Base-by-base conservation (phyloP, 2,888 invertebrate species). In the Apotomis capreana region DNA sequence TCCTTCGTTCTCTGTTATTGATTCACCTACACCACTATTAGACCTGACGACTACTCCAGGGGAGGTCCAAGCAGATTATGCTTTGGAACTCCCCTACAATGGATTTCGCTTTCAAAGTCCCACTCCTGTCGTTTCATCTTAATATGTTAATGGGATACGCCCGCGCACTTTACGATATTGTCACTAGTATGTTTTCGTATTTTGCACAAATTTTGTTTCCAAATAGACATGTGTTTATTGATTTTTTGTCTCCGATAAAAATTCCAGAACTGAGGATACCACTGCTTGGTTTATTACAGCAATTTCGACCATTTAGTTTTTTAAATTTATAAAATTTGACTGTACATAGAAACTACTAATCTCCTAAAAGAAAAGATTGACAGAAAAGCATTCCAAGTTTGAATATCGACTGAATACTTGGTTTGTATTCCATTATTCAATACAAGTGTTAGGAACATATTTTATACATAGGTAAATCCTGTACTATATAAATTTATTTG, bases 91-190 rank as follows among this genome's bases (percentile, higher is more conserved):
- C 46, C 94, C 94, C 9, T 92, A 89, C 77, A 93, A 93, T 88
- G 85, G 90, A 78, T 87, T 93, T 86, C 90, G 83, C 78, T 92
- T 91, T 93, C 92, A 92, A 91, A 89, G 84, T 92, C 86, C 92
- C 92, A 80, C 88, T 93, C 78, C 91, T 92, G 81, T 92, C 89
- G 77, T 93, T 93, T 86, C 91, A 92, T 78, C 91, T 92, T 92
- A 87, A 91, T 78, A 82, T 89, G 55, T 89, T 92, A 70, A 73
- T 85, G 13, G 80, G 80, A 71, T 80, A 93, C 37, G 86, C 91
- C 74, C 80, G 84, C 68, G 80, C 87, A 26, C 76, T 93, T 62
- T 88, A 86, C 75, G 78, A 84, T 75, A 81, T 88, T 72, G 76
- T 92, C 54, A 81, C 78, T 74, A 79, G 83, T 67, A 88, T 92